Percentiles rank a stretch among this genome's conserved stretches.
Conservation (phyloP, 2,797 vertebrate genomes). For the Sylvia borin region DNA sequence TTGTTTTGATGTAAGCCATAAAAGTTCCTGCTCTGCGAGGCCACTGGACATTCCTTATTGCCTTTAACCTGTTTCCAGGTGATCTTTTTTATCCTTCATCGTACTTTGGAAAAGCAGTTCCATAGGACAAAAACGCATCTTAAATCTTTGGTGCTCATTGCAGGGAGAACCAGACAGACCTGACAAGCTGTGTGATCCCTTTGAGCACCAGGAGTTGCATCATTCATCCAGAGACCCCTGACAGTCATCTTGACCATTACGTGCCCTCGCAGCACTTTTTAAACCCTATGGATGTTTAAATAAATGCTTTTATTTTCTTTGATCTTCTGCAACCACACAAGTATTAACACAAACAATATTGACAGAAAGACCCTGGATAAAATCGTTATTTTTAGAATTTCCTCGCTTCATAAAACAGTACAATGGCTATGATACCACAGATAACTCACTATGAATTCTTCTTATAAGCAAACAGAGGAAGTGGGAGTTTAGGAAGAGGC, state of each 20-base stretch:
- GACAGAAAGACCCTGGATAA: neutral
- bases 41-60: neutral
- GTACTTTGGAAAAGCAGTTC: neutral
- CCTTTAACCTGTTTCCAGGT: neutral
- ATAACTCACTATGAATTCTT: slow-evolving; percentile 22
- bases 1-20: neutral
- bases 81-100: neutral
- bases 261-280: neutral
- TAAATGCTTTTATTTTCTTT: slow-evolving; percentile 3
- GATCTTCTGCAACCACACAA: neutral
- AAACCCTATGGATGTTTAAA: neutral
- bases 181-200: neutral
- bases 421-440: slow-evolving; percentile 27
- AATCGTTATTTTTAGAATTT: slow-evolving; percentile 50
- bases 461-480: slow-evolving; percentile 48
- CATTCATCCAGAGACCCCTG: neutral
- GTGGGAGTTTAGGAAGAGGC: slow-evolving; percentile 15
- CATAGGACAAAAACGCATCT: neutral
- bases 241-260: neutral
- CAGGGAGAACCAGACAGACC: neutral
- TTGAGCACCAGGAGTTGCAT: neutral
- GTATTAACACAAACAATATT: neutral
- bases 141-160: neutral
- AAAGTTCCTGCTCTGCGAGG: neutral
- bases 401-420: slow-evolving; percentile 6